A percentile compares a stretch with the other conserved stretches of the same genome.
Conservation (phyloP, 2,113 vertebrate species). For the Platichthys flesus region DNA sequence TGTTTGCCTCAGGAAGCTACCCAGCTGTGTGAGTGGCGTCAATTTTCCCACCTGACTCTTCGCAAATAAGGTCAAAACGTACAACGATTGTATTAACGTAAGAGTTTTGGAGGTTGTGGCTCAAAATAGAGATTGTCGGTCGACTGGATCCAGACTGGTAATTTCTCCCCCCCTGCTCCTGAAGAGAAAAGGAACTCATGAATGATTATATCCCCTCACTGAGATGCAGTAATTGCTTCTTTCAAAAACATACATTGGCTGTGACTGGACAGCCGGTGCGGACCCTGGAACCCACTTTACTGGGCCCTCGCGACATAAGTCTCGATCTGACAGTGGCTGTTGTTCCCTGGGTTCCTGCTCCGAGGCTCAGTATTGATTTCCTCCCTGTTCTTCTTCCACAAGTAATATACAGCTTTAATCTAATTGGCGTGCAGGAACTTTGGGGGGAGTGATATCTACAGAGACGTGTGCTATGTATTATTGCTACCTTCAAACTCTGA, state of each 20-base stretch:
- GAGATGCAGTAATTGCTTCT: conserved; percentile 39
- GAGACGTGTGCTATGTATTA: conserved; percentile 71
- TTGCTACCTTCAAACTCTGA: conserved; percentile 64
- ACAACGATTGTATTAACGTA: not conserved
- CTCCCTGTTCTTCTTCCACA: conserved; percentile 57
- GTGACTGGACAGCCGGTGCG: conserved; percentile 20
- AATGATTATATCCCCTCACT: conserved; percentile 16
- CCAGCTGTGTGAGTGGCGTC: too few relatives aligned
- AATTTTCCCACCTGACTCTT: too few relatives aligned
- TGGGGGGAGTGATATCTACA: conserved; percentile 53
- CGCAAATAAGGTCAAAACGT: too few relatives aligned
- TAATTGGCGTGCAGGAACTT: conserved; percentile 72
- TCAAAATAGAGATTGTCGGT: not conserved
- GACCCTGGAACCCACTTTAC: conserved; percentile 46
- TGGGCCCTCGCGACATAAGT: conserved; percentile 45
- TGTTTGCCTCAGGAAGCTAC: not conserved
- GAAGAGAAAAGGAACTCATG: conserved; percentile 29
- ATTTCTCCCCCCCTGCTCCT: not conserved
- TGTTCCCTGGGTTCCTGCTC: conserved; percentile 64
- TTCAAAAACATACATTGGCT: conserved; percentile 7
- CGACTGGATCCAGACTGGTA: not conserved
- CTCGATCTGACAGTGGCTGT: conserved; percentile 60
- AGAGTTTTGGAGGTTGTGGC: not conserved
- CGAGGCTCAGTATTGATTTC: conserved; percentile 75
- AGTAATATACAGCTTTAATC: conserved; percentile 79